These are phyloP conservation scores for Riptortus pedestris DNA, from an alignment of 1,140 invertebrate species.

Conservation along the genomic window DNA sequence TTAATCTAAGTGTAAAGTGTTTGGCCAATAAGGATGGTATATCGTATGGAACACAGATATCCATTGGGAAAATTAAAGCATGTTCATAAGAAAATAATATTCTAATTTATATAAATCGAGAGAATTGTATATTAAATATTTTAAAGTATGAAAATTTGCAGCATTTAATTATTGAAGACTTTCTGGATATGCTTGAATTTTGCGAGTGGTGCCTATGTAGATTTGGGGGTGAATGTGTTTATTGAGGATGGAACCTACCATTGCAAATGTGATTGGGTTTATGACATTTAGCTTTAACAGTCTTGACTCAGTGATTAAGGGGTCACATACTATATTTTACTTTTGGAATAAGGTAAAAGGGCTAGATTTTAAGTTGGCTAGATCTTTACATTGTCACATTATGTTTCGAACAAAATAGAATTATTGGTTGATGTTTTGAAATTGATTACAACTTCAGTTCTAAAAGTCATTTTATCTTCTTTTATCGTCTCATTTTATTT, in stretches of 20 bases:
- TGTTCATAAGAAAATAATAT: slow-evolving; percentile 19
- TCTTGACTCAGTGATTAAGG: slow-evolving; percentile 3
- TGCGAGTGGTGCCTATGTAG: slow-evolving; percentile 16
- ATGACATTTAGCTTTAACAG: slow-evolving; percentile 21
- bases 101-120: slow-evolving; percentile 1
- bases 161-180: slow-evolving; percentile 8
- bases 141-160: slow-evolving; percentile 8
- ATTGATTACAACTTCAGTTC: not conserved
- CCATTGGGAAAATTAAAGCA: slow-evolving; percentile 19
- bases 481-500: not conserved
- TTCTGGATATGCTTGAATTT: slow-evolving; percentile 20
- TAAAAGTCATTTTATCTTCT: not conserved
- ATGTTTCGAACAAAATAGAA: not conserved
- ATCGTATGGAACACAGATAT: not conserved
- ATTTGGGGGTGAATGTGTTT: slow-evolving; percentile 15
- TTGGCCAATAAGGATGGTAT: slow-evolving; percentile 19
- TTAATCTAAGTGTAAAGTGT: slow-evolving; percentile 23
- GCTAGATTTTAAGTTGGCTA: slow-evolving; percentile 9
- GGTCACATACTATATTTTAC: not conserved
- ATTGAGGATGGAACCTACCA: slow-evolving; percentile 3
- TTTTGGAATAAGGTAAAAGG: slow-evolving; percentile 4
- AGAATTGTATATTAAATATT: not conserved
- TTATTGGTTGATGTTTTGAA: not conserved
- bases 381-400: not conserved
- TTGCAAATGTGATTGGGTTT: slow-evolving; percentile 22